A percentile compares a stretch with the other conserved stretches of the same genome.
These are phyloP conservation scores for Baronia brevicornis DNA, from an alignment of 2,888 invertebrate genomes.

Conservation along the genomic window DNA sequence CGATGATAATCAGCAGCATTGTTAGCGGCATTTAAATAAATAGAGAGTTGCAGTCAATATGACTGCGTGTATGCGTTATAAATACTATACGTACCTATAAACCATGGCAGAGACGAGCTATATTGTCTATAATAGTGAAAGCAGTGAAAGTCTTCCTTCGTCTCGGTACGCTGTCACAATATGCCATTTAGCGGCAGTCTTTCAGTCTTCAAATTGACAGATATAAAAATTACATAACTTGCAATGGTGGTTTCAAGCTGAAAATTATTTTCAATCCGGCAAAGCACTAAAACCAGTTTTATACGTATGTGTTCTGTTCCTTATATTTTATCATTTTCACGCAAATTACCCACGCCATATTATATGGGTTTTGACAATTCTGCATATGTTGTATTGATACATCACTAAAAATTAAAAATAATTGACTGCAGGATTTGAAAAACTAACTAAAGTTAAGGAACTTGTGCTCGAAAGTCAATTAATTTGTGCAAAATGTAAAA, in stretches of 20 bases:
- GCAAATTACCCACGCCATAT: too few relatives aligned
- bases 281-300: too few relatives aligned
- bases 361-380: too few relatives aligned
- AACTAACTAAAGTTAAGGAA: too few relatives aligned
- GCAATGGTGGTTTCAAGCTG: conserved; percentile 2
- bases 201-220: conserved; percentile 3
- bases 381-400: too few relatives aligned
- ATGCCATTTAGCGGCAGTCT: conserved; percentile 4
- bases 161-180: conserved; percentile 17
- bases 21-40: conserved; percentile 60
- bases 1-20: conserved; percentile 57
- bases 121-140: conserved; percentile 60
- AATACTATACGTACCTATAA: conserved; percentile 34
- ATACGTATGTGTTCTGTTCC: too few relatives aligned
- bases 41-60: conserved; percentile 63
- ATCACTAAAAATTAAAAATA: too few relatives aligned
- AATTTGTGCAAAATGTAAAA: too few relatives aligned
- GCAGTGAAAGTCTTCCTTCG: conserved; percentile 62
- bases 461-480: too few relatives aligned
- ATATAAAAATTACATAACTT: conserved; percentile 7
- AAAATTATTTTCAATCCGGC: too few relatives aligned
- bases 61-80: conserved; percentile 28
- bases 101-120: conserved; percentile 43
- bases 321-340: too few relatives aligned
- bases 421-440: too few relatives aligned